A percentile compares a stretch with the other conserved stretches of the same genome.
These are phyloP conservation scores for Agrilus mali DNA, from an alignment of 2,888 invertebrate genomes.

Conservation along the genomic window DNA sequence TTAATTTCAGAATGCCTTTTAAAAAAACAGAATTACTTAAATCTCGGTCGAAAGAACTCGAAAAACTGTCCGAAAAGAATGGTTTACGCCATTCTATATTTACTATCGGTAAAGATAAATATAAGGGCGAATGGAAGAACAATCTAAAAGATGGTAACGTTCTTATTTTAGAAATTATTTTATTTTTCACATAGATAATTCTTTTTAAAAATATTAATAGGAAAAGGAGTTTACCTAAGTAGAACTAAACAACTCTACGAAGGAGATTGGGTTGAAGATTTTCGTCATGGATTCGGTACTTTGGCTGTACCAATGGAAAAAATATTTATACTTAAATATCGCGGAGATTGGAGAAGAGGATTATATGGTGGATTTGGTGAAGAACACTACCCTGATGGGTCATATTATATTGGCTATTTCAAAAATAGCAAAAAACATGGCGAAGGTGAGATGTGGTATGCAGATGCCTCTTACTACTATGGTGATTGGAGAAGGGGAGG, in stretches of 20 bases:
- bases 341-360: constrained; percentile 47
- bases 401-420: constrained; percentile 48
- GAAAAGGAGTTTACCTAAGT: constrained; percentile 40
- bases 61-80: constrained; percentile 40
- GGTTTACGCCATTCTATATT: constrained; percentile 45
- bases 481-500: constrained; percentile 43
- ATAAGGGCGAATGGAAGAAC: constrained; percentile 48
- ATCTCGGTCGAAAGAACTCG: constrained; percentile 27
- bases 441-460: constrained; percentile 50
- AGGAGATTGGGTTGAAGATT: constrained; percentile 45
- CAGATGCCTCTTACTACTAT: constrained; percentile 44
- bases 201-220: constrained; percentile 23
- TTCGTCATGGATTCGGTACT: constrained; percentile 46
- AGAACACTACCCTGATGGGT: constrained; percentile 42
- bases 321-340: constrained; percentile 38
- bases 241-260: constrained; percentile 43
- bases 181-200: not conserved
- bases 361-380: constrained; percentile 45
- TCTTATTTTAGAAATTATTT: constrained; percentile 1
- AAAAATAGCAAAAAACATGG: constrained; percentile 39
- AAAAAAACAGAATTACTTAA: constrained; percentile 16
- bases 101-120: constrained; percentile 39
- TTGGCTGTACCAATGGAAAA: constrained; percentile 33
- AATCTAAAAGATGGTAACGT: constrained; percentile 34
- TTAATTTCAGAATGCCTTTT: constrained; percentile 21